Conservation (phyloP, 1,140 invertebrate genomes). For the Ips typographus region DNA sequence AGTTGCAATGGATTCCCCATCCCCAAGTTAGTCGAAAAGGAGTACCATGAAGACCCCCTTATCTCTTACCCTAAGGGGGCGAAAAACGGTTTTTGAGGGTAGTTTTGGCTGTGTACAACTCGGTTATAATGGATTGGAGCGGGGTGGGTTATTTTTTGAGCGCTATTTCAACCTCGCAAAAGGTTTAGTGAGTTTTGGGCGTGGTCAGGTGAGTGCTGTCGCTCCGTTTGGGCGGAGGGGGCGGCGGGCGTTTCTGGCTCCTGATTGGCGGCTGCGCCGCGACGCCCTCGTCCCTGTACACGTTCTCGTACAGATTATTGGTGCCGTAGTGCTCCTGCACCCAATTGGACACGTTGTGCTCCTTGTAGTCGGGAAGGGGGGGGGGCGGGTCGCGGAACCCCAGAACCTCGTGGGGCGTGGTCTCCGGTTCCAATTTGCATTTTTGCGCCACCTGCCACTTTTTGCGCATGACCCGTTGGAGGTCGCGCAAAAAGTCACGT, state of each 20-base stretch:
- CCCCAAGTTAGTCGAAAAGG: too few species aligned
- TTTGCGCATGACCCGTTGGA: slow-evolving; percentile 88
- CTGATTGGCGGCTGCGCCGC: slow-evolving; percentile 53
- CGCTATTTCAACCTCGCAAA: too few species aligned
- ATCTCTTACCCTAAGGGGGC: too few species aligned
- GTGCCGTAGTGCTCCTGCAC: slow-evolving; percentile 84
- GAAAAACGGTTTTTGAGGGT: too few species aligned
- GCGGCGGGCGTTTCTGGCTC: slow-evolving; percentile 58
- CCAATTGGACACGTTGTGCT: slow-evolving; percentile 85
- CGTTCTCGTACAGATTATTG: slow-evolving; percentile 64
- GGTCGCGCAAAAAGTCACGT: slow-evolving; percentile 79
- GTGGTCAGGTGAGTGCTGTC: slow-evolving; percentile 73
- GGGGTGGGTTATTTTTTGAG: too few species aligned
- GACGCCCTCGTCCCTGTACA: slow-evolving; percentile 55
- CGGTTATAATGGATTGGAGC: too few species aligned
- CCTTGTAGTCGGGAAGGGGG: slow-evolving; percentile 69
- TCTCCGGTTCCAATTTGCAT: slow-evolving; percentile 79
- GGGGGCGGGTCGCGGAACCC: slow-evolving; percentile 80
- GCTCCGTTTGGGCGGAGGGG: slow-evolving; percentile 75
- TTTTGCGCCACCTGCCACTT: slow-evolving; percentile 94
- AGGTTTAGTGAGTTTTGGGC: slow-evolving; percentile 49
- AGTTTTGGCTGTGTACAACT: too few species aligned
- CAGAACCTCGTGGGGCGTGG: slow-evolving; percentile 86
- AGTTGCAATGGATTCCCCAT: too few species aligned
- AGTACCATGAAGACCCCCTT: too few species aligned